phyloP scores from a whole-genome alignment of 2,113 vertebrate genomes.

The Equus przewalskii region DNA sequence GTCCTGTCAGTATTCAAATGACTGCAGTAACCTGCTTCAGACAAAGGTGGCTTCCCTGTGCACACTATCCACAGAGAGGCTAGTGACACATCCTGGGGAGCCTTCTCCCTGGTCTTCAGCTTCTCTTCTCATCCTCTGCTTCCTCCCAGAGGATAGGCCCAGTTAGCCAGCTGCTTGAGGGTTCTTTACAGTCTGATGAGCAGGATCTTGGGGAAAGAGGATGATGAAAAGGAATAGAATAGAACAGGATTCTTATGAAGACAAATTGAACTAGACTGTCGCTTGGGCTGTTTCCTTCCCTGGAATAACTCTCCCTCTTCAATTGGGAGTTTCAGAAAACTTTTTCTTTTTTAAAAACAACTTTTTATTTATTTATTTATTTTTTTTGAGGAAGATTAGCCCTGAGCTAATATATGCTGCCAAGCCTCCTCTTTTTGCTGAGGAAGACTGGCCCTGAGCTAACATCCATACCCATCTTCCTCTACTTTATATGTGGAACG shows the following conservation, averaged over 20 bases:
- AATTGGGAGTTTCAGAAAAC: not conserved
- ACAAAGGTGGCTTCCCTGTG: not conserved
- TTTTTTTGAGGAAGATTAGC: too few relatives aligned
- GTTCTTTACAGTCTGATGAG: not conserved
- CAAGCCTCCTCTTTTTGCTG: too few relatives aligned
- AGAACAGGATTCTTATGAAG: not conserved
- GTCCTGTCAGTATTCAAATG: not conserved
- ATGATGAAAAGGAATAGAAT: not conserved
- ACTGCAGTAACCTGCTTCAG: not conserved
- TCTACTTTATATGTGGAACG: too few relatives aligned
- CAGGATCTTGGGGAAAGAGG: not conserved
- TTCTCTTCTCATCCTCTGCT: not conserved
- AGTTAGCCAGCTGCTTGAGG: not conserved
- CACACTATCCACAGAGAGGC: fast-evolving
- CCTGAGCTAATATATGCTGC: too few relatives aligned
- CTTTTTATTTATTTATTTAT: too few relatives aligned
- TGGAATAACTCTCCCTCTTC: not conserved
- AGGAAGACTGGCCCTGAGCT: too few relatives aligned
- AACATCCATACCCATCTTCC: too few relatives aligned
- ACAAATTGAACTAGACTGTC: not conserved
- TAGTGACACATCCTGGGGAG: too few relatives aligned
- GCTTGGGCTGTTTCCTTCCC: not conserved
- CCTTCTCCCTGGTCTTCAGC: not conserved
- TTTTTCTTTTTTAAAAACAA: too few relatives aligned
- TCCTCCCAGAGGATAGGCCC: not conserved